Base-by-base conservation (phyloP, 2,888 invertebrate species). In the Meloe dianella region DNA sequence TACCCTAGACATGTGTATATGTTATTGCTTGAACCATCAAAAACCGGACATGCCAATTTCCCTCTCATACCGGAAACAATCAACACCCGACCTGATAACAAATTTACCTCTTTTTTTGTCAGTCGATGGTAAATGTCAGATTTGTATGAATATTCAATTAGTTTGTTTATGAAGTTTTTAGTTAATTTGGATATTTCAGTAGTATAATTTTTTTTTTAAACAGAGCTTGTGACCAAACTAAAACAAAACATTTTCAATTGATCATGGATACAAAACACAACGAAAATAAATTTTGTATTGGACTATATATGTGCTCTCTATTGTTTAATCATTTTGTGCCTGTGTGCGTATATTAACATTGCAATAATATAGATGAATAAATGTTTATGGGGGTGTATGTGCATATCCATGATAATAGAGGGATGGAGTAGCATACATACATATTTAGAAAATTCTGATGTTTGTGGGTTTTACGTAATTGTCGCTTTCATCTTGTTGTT, bases 1-100 rank as follows among this genome's bases (percentile, higher is more conserved):
- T 4, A 27, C 27, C 27, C 27, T 27, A 27, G 2, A 27, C 27
- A 38, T 47, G 20, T 2, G 8, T 47, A 20, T 47, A 24, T 54
- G 54, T 24, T 22, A 20, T 54, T 24, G 54, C 54, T 54, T 6
- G 24, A 54, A 54, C 24, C 12, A 54, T 22, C 54, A 60, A 9
- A 61, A 65, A 72, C 72, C 73, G 79, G 77, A 78, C 71, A 71
- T 73, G 70, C 73, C 76, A 79, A 79, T 78, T 77, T 79, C 75
- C 78, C 76, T 78, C 74, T 77, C 73, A 63, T 60, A 67, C 77
- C 79, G 79, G 79, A 79, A 78, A 77, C 74, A 79, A 79, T 79
- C 78, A 77, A 74, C 74, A 67, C 68, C 57, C 71, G 70, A 70
- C 69, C 72, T 67, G 75, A 75, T 75, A 71, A 75, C 75, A 73